Evolutionary conservation across 2,888 invertebrate genomes (phyloP), one percentile per base, ranked within the genome.

Genomic region (Tenthredo distinguenda): DNA sequence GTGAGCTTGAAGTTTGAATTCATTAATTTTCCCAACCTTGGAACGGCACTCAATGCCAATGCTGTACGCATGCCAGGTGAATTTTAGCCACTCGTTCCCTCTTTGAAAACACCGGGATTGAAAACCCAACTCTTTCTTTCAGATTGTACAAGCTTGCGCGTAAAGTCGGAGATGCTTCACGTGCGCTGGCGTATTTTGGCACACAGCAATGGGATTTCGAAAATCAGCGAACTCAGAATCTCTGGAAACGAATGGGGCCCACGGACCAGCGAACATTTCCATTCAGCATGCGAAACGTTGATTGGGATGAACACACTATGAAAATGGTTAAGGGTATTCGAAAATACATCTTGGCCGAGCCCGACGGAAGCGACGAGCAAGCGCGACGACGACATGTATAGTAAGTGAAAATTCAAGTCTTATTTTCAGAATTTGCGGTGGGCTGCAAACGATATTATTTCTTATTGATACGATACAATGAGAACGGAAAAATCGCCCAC

Each of bases 121-220:
- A 47, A 7, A 34, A 55, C 18, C 10, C 1, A 21, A n/a, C 0
- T 2, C 55, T 2, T 77, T 2, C 15, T 43, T 77, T 50, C 77
- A 77, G 77, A 2, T 0, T 77, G 34, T 77, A 96, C 0, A 94
- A 95, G 83, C 93, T 95, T 0, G 43, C 43, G 6, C 21, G 40
- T 74, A 40, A 74, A 43, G 9, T 74, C 43, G 21, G 18, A 21
- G 12, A 40, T 7, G 9, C 18, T 4, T 10, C 10, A 1, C 43
- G 18, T 21, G 18, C 72, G 0, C 94, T 97, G 18, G 96, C 96
- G 87, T 97, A 96, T 91, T 97, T 97, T 93, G 97, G 97, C 0
- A 96, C 96, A 4, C 95, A 96, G 81, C 95, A 96, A 84, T 98
- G 98, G 98, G 93, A 95, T 76, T 97, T 97, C 91, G 94, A 94